A percentile compares a stretch with the other conserved stretches of the same genome.
Conservation (phyloP, 2,888 invertebrate genomes). For the Rhingia rostrata region DNA sequence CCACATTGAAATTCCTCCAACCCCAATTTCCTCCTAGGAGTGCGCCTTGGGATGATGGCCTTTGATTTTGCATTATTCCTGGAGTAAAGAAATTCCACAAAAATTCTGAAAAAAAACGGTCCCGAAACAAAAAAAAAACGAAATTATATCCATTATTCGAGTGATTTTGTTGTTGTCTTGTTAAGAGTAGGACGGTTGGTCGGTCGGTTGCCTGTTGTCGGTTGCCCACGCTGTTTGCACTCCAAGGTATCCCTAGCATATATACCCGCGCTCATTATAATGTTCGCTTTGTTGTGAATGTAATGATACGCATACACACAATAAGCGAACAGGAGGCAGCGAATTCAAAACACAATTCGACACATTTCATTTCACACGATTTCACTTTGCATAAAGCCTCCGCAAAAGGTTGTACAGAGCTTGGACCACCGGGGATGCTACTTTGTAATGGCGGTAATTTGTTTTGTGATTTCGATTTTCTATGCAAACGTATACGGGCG, state of each 20-base stretch:
- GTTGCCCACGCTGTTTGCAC: constrained; percentile 61
- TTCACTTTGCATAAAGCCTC: constrained; percentile 69
- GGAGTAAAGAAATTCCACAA: constrained; percentile 19
- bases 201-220: neutral
- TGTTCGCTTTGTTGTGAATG: constrained; percentile 3
- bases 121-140: constrained; percentile 31
- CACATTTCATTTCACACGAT: constrained; percentile 71
- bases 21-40: neutral
- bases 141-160: constrained; percentile 31
- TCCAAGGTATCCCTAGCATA: constrained; percentile 38
- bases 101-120: constrained; percentile 5
- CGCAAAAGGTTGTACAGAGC: constrained; percentile 45
- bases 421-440: constrained; percentile 43
- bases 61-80: constrained; percentile 52
- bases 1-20: constrained; percentile 22
- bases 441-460: constrained; percentile 67
- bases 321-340: neutral
- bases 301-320: constrained; percentile 11
- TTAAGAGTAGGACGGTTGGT: constrained; percentile 33
- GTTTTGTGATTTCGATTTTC: constrained; percentile 49
- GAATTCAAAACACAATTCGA: constrained; percentile 61
- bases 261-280: constrained; percentile 25
- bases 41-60: constrained; percentile 23
- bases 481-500: constrained; percentile 48
- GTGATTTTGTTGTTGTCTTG: constrained; percentile 9